These are phyloP conservation scores for Xylota sylvarum DNA, from an alignment of 2,888 invertebrate species.

Conservation along the genomic window DNA sequence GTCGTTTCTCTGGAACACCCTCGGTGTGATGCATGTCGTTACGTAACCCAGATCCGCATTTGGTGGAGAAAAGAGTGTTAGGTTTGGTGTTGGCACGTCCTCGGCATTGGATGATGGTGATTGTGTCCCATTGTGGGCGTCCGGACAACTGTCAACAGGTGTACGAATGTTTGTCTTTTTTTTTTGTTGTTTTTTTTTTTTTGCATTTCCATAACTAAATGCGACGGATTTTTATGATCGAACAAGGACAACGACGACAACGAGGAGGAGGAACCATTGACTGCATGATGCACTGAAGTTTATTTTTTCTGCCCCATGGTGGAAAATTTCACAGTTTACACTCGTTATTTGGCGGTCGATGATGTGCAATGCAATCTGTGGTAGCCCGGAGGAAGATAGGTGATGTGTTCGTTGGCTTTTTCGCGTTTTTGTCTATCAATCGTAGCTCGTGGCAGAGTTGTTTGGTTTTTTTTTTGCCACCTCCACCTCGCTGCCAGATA, in stretches of 20 bases:
- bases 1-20: slow-evolving; percentile 59
- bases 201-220: slow-evolving; percentile 65
- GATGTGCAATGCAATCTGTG: slow-evolving; percentile 71
- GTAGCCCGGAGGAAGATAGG: slow-evolving; percentile 30
- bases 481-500: slow-evolving; percentile 22
- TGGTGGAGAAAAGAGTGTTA: slow-evolving; percentile 36
- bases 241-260: slow-evolving; percentile 26
- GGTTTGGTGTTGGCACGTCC: slow-evolving; percentile 60
- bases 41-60: slow-evolving; percentile 63
- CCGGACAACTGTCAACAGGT: slow-evolving; percentile 70
- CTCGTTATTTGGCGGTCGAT: slow-evolving; percentile 67
- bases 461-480: slow-evolving; percentile 8
- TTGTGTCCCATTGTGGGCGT: slow-evolving; percentile 45
- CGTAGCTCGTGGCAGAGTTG: slow-evolving; percentile 21
- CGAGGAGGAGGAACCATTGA: slow-evolving; percentile 11
- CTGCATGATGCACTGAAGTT: slow-evolving; percentile 15
- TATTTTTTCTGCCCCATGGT: slow-evolving; percentile 37
- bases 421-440: slow-evolving; percentile 62
- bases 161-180: slow-evolving; percentile 25
- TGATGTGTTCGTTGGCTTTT: slow-evolving; percentile 55
- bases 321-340: slow-evolving; percentile 69
- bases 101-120: slow-evolving; percentile 40
- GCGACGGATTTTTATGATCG: slow-evolving; percentile 71
- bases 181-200: slow-evolving; percentile 25
- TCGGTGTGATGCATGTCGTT: slow-evolving; percentile 55